These are phyloP conservation scores for Amblyteles armatorius DNA, from an alignment of 2,888 invertebrate species.

Conservation along the genomic window DNA sequence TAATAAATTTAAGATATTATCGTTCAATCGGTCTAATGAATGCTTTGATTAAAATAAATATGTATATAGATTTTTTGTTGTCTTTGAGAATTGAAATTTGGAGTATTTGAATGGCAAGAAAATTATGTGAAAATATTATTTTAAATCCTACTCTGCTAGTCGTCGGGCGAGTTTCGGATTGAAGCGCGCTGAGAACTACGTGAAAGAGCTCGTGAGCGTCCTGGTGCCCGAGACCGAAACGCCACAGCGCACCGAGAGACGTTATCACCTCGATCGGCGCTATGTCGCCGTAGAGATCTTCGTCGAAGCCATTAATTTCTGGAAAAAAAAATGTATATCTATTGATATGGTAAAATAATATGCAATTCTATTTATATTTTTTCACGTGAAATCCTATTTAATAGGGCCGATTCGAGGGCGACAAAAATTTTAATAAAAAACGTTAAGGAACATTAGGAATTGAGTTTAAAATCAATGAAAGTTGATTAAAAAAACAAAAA, in stretches of 20 bases:
- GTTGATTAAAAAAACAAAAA: too few species aligned
- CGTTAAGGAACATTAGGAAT: too few species aligned
- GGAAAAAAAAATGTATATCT: conserved; percentile 18
- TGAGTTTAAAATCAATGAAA: too few species aligned
- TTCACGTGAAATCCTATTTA: too few species aligned
- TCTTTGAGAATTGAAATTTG: neutral
- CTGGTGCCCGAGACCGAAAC: conserved; percentile 95
- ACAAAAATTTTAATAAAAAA: too few species aligned
- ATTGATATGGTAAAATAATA: neutral
- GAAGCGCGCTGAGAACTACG: conserved; percentile 94
- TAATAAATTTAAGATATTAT: too few species aligned
- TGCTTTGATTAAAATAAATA: too few species aligned
- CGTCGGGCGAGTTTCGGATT: conserved; percentile 91
- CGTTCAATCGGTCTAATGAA: too few species aligned
- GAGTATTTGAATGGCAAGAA: neutral
- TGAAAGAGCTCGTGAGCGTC: conserved; percentile 98
- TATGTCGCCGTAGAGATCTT: conserved; percentile 80
- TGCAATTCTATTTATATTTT: neutral
- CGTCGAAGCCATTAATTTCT: conserved; percentile 81
- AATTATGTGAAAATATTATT: conserved; percentile 3
- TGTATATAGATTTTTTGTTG: too few species aligned
- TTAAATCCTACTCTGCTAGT: conserved; percentile 85
- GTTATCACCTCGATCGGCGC: conserved; percentile 83
- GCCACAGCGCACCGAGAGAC: conserved; percentile 92
- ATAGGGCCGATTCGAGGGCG: too few species aligned